Evolutionary conservation across 2,113 vertebrate genomes (phyloP), one percentile per base, ranked within the genome.

Genomic region (Hippocampus abdominalis): DNA sequence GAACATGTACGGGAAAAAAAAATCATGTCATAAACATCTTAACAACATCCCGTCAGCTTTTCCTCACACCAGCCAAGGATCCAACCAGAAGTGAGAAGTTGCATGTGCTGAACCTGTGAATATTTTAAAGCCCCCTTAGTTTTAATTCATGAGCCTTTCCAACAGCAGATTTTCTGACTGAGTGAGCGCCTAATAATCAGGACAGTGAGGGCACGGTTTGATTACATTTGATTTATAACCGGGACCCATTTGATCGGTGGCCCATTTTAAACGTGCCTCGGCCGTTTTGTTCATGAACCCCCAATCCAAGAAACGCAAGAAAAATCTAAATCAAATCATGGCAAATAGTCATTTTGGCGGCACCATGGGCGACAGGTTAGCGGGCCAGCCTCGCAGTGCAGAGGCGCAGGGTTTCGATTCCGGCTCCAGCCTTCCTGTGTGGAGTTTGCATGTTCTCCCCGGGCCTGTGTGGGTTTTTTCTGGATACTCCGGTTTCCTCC

Each of bases 131-230:
- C 8, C 39, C 13, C 20, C 63, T 8, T 18, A 59, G 3, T 68
- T 66, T 23, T 49, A 62, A 15, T 39, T 71, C 25, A 20, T 53
- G 49, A 67, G 29, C 42, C 21, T 70, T 46, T 65, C 16, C 8
- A 69, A n/a, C 44, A 57, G 67, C 29, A 69, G 63, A 59, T 69
- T 64, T 69, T 64, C 63, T 64, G 40, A 64, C 63, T 25, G 42
- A 64, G 23, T 64, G 63, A 64, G 42, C 63, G 13, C 42, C 63
- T 64, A 64, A 64, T 46, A 64, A 46, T 46, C 40, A 46, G 44
- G 62, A 51, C 10, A 8, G n/a, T 25, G 21, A 66, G n/a, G 46
- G 49, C 59, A 1, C 15, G 44, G 44, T 64, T 70, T 70, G 27
- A 72, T 72, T 11, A 61, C 44, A 23, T 72, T 57, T 57, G 27